Base-by-base conservation (phyloP, 1,140 invertebrate genomes). In the Drosophila dunni region DNA sequence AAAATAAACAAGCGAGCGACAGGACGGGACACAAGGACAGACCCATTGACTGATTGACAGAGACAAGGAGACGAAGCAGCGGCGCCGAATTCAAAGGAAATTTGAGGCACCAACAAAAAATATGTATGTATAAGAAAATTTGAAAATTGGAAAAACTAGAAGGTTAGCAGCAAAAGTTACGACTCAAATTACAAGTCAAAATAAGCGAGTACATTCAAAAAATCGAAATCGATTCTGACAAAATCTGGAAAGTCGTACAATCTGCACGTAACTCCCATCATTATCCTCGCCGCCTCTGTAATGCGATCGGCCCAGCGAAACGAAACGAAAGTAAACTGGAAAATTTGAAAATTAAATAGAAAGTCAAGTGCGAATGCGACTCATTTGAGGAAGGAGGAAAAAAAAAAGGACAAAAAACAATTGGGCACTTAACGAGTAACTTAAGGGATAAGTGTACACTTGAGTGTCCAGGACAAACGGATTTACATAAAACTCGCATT, bases 401-500 rank as follows among this genome's bases (percentile, higher is more conserved):
- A 29, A 4, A 29, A 29, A 29, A 29, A 29, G 24, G 24, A 29
- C 4, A 3, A 29, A 29, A 29, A 29, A 29, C 24, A 29, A 29
- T 29, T 29, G 24, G 58, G 45, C 75, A 74, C 51, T 73, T 67
- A 45, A 57, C 66, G 42, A 50, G 56, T 53, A 75, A 70, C 76
- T 75, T 70, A 58, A 75, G 62, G 76, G 72, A 70, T 69, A 78
- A 78, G 75, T 77, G 75, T 70, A 45, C 75, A 58, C 66, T 79
- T 72, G 61, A 79, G 83, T 73, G 64, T 56, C 65, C 73, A 63
- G 34, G 33, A 72, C 63, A 72, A 68, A 50, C 62, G 75, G 75
- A 79, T 86, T 88, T 89, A 83, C 83, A 79, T 68, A 82, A 79
- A 77, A 74, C 79, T 79, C 65, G 62, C 79, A 88, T 84, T 84